A percentile compares a stretch with the other conserved stretches of the same genome.
These are phyloP conservation scores for Euplagia quadripunctaria DNA, from an alignment of 2,888 invertebrate species.

Conservation along the genomic window DNA sequence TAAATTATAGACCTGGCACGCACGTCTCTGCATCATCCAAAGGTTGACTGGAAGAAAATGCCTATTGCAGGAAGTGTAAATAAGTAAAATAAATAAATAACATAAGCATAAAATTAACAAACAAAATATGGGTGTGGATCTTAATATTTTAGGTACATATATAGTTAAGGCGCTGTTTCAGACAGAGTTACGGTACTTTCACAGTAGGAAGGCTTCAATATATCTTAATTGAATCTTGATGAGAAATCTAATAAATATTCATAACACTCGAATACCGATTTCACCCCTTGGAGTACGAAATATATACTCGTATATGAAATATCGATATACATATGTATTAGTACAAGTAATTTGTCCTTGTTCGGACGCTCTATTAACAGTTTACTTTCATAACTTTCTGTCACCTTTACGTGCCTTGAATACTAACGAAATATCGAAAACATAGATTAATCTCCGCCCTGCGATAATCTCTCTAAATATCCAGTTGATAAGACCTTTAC, in stretches of 20 bases:
- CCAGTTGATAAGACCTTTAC: conserved; percentile 1
- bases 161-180: background rate
- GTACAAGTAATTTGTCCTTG: conserved; percentile 17
- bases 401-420: conserved; percentile 41
- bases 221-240: conserved; percentile 2
- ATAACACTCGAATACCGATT: background rate
- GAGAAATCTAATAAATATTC: conserved; percentile 3
- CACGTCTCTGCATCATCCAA: too few relatives aligned
- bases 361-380: conserved; percentile 31
- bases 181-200: background rate
- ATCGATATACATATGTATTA: background rate
- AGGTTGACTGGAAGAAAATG: too few relatives aligned
- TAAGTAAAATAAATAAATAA: too few relatives aligned
- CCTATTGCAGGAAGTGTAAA: too few relatives aligned
- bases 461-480: conserved; percentile 3
- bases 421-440: conserved; percentile 37
- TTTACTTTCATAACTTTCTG: conserved; percentile 46
- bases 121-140: too few relatives aligned
- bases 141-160: background rate
- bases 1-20: too few relatives aligned
- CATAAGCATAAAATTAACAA: too few relatives aligned
- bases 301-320: background rate
- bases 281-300: background rate
- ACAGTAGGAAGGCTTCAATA: background rate
- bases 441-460: conserved; percentile 21